These are phyloP conservation scores for Polydrusus cervinus DNA, from an alignment of 2,888 invertebrate genomes.

Conservation along the genomic window DNA sequence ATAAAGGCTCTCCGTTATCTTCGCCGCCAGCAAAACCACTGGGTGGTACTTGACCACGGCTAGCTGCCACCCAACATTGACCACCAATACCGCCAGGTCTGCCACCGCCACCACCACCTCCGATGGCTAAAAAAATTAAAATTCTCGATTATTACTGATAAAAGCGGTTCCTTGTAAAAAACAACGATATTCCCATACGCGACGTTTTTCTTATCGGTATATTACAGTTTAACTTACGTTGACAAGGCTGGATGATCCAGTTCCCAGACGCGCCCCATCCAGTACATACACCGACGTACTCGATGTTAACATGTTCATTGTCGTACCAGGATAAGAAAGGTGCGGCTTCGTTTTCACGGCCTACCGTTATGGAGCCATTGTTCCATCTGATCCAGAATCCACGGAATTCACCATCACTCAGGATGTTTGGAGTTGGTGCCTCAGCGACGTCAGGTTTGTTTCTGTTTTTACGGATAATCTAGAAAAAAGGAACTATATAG, in stretches of 20 bases:
- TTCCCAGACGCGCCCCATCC: conserved; percentile 89
- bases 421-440: conserved; percentile 82
- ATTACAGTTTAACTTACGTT: conserved; percentile 2
- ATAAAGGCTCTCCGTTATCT: conserved; percentile 78
- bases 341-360: conserved; percentile 77
- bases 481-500: conserved; percentile 5
- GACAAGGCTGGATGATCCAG: conserved; percentile 81
- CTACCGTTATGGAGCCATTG: conserved; percentile 72
- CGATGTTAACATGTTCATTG: conserved; percentile 80
- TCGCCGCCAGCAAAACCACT: conserved; percentile 81
- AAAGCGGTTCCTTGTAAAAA: too few species aligned
- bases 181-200: too few species aligned
- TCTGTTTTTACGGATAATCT: conserved; percentile 84
- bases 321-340: conserved; percentile 85
- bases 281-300: conserved; percentile 87
- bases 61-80: conserved; percentile 79
- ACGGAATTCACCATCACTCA: conserved; percentile 83
- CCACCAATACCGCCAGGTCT: conserved; percentile 46
- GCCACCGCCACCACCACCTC: not conserved
- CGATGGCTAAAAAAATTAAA: conserved; percentile 6
- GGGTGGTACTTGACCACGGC: conserved; percentile 81
- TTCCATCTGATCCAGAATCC: conserved; percentile 89
- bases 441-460: conserved; percentile 73
- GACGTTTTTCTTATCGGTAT: too few species aligned
- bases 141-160: too few species aligned